Evolutionary conservation across 2,888 invertebrate genomes (phyloP), one percentile per base, ranked within the genome.

Genomic region (Monopis laevigella): DNA sequence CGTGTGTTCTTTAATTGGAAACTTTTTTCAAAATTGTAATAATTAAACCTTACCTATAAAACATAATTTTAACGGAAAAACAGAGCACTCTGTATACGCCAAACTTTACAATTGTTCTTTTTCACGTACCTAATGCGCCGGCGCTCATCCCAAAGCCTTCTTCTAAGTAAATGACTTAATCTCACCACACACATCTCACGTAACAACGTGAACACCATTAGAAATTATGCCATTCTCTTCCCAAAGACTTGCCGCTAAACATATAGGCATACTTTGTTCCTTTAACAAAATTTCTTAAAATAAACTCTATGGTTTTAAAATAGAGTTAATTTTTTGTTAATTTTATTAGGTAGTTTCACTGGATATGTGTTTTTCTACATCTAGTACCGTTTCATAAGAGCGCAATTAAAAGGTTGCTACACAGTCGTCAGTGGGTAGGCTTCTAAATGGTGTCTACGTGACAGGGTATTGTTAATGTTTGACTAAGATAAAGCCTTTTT

Each of bases 141-240:
- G 49, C 48, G 58, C 60, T 58, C 56, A 56, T 63, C 55, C 51
- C 52, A 51, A 42, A 51, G 49, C 51, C 27, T 19, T 46, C 48
- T 36, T 36, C 36, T 16, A 16, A 36, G 40, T 40, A 40, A 36
- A 32, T 21, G 30, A 18, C 24, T 13, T 21, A 18, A 40, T 40
- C 40, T 12, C 5, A n/a, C 24, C 28, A 30, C 19, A n/a, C 16
- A 40, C 40, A 40, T 40, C 40, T 40, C 40, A 40, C 40, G 30
- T 40, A 40, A 32, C 32, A 30, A 16, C 30, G 24, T 39, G 39
- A 14, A 17, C 28, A 30, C 24, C 30, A 12, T 19, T 30, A 40
- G 32, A 30, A 28, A 40, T 40, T 30, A 30, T 39, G 19, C 30
- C 36, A 36, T 36, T 21, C 21, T 36, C 36, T 21, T 11, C 12